These are phyloP conservation scores for Colinus virginianus DNA, from an alignment of 2,113 vertebrate genomes.

Conservation along the genomic window DNA sequence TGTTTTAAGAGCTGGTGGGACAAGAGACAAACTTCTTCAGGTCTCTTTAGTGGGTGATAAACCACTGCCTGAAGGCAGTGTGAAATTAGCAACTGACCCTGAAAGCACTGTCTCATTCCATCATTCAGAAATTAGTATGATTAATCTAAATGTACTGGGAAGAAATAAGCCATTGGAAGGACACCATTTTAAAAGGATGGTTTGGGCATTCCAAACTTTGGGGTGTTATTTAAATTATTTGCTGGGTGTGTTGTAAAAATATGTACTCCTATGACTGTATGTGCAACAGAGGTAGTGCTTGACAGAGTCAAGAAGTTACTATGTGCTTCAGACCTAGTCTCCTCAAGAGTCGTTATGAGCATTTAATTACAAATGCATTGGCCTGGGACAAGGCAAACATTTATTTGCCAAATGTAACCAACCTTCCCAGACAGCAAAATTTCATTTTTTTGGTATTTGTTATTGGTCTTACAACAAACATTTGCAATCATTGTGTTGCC, in stretches of 20 bases:
- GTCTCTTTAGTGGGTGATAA: not conserved
- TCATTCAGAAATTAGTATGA: slow-evolving; percentile 20
- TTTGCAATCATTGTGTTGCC: slow-evolving; percentile 26
- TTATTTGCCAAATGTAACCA: not conserved
- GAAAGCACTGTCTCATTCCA: slow-evolving; percentile 60
- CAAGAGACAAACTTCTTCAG: not conserved
- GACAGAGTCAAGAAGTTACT: not conserved
- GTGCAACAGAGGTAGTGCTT: not conserved
- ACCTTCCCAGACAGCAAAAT: not conserved
- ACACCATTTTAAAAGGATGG: not conserved
- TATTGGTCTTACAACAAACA: slow-evolving; percentile 9
- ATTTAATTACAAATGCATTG: not conserved
- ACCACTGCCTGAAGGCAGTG: slow-evolving; percentile 15
- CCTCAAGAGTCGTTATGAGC: not conserved
- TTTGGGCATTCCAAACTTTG: not conserved
- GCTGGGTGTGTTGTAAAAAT: not conserved
- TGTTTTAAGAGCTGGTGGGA: not conserved
- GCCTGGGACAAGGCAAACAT: not conserved
- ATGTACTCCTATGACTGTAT: not conserved
- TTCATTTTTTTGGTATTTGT: not conserved
- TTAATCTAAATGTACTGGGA: not conserved
- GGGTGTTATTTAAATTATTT: not conserved
- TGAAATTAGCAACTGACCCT: slow-evolving; percentile 19
- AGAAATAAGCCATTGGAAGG: not conserved
- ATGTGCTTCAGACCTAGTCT: not conserved